Base-by-base conservation (phyloP, 2,888 invertebrate genomes). In the Acleris emargana region DNA sequence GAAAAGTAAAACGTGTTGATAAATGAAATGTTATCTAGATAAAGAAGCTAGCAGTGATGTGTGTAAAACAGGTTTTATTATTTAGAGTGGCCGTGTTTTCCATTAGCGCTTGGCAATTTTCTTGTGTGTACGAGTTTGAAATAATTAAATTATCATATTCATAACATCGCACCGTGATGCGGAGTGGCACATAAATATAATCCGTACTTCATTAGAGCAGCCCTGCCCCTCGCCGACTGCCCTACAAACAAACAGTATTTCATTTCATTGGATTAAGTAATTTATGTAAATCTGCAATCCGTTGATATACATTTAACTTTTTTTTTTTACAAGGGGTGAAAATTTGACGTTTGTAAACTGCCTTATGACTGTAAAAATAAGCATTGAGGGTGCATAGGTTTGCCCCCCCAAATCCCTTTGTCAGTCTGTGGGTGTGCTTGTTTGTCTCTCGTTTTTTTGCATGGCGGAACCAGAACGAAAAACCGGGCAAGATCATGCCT, bases 81-180 rank as follows among this genome's bases (percentile, higher is more conserved):
- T 52, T 53, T 45, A 20, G 5, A 60, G 25, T 18, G 17, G 45
- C n/a, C 43, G 6, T 22, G 51, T 52, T 52, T 57, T 32, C 57
- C 32, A 55, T 51, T 64, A 55, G 60, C 64, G 55, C 42, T 18
- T 55, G 43, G 45, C 55, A 57, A 61, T 66, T 47, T 64, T 55
- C 64, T 60, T 66, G 32, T 25, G 55, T 51, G 60, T 55, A 58
- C 17, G 50, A 64, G 66, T 66, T 66, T 0, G 60, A 61, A 61
- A 66, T 66, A 66, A 66, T 66, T 66, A 66, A 66, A 66, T 66
- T 66, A 66, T 57, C 66, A 66, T 66, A 66, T 66, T 66, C 60
- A 66, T 66, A 66, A 66, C 66, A 66, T 43, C 32, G 51, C 55
- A 18, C 51, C 38, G 55, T 47, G 55, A 25, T 50, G 51, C 54